Base-by-base conservation (phyloP, 2,888 invertebrate species). In the Hyposoter didymator region DNA sequence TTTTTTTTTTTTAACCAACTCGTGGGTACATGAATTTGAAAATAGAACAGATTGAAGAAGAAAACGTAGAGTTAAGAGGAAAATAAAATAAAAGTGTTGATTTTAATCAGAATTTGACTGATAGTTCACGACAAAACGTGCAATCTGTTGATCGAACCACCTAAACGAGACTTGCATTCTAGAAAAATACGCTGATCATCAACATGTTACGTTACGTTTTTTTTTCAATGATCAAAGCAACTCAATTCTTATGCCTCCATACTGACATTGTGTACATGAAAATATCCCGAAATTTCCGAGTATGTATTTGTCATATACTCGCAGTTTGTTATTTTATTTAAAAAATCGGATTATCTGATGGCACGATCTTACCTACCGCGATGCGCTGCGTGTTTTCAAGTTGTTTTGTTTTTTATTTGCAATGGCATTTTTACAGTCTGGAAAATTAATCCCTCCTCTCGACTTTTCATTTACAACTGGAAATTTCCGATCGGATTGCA, bases 401-500 rank as follows among this genome's bases (percentile, higher is more conserved):
- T 7, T 8, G 0, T 39, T 39, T 39, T 39, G 39, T 39, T 39
- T 39, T 39, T 10, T 10, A 7, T 39, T 39, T 7, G 39, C 39
- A 10, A 39, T 39, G 39, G 39, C 39, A 39, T 39, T 39, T 39
- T 39, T 39, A 10, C 10, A 39, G 35, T 35, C 35, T 19, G 1
- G n/a, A 0, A 8, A 28, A 10, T 59, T 7, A 39, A 10, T 55
- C 8, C 10, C 59, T 28, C 32, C 17, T n/a, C 45, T 6, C 35
- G 19, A 8, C 39, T 35, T 32, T 66, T 22, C 49, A 19, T 62
- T 10, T 78, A 7, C 52, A 7, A 45, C 49, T 14, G 28, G 22
- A 22, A 59, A 83, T 78, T 69, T 67, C 59, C 67, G 55, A 35
- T 47, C 39, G 55, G 47, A 78, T 72, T 52, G 19, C 39, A 55